These are phyloP conservation scores for Holothuria leucospilota DNA, from an alignment of 53 echinoderm and acorn worm genomes.

Conservation along the genomic window DNA sequence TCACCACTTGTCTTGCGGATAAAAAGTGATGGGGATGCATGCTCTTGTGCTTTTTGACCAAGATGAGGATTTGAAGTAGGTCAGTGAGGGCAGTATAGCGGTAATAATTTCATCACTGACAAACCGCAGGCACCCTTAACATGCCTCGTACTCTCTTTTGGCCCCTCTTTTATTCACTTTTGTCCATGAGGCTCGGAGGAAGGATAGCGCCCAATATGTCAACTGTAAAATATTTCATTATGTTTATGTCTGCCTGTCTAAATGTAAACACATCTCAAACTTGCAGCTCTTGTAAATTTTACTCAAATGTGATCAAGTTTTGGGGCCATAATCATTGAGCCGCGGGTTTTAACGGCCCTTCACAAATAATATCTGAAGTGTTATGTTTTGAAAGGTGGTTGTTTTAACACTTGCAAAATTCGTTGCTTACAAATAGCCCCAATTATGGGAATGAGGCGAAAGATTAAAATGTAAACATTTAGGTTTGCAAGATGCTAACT, in stretches of 20 bases:
- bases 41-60: no score
- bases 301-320: conserved; percentile 56
- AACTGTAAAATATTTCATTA: conserved; percentile 51
- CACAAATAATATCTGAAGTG: conserved; percentile 51
- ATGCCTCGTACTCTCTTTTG: conserved; percentile 23
- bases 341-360: conserved; percentile 47
- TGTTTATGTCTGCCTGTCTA: conserved; percentile 56
- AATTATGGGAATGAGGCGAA: conserved; percentile 54
- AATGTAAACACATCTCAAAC: conserved; percentile 49
- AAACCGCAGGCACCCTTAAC: conserved; percentile 23
- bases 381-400: conserved; percentile 33
- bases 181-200: conserved; percentile 11
- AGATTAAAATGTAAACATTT: conserved; percentile 57
- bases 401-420: conserved; percentile 39
- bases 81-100: conserved; percentile 38
- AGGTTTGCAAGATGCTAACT: conserved; percentile 53
- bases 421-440: conserved; percentile 53
- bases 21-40: no score
- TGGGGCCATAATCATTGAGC: conserved; percentile 45
- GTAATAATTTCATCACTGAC: conserved; percentile 26
- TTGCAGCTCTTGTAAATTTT: conserved; percentile 48
- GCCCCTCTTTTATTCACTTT: conserved; percentile 49
- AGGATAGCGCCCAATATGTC: conserved; percentile 47
- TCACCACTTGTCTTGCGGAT: no score
- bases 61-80: conserved; percentile 32